Evolutionary conservation across 2,888 invertebrate genomes (phyloP).

Genomic region (Plusia festucae): DNA sequence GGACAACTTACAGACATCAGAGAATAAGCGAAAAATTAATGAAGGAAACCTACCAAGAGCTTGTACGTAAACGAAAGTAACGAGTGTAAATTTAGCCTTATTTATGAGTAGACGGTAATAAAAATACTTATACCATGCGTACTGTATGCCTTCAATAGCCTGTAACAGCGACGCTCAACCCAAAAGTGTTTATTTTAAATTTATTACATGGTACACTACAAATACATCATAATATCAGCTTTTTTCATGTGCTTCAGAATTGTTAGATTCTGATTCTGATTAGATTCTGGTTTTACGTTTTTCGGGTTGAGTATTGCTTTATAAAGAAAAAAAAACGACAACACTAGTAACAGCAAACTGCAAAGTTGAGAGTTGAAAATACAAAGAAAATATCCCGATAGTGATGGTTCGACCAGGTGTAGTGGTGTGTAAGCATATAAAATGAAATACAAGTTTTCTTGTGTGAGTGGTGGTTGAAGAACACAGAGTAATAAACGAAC

Average conservation of each 20-base stretch:
- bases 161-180: slow-evolving; percentile 21
- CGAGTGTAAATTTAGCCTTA: slow-evolving; percentile 14
- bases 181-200: background rate
- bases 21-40: background rate
- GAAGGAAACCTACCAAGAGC: slow-evolving; percentile 15
- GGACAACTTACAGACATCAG: slow-evolving; percentile 1
- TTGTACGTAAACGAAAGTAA: slow-evolving; percentile 17
- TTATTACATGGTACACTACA: no score
- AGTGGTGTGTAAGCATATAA: slow-evolving; percentile 58
- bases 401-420: slow-evolving; percentile 51
- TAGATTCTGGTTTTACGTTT: no score
- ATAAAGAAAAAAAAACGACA: slow-evolving; percentile 15
- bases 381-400: slow-evolving; percentile 36
- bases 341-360: slow-evolving; percentile 38
- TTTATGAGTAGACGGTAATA: slow-evolving; percentile 10
- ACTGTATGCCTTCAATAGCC: slow-evolving; percentile 5
- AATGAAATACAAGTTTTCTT: slow-evolving; percentile 49
- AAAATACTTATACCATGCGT: slow-evolving; percentile 11
- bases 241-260: no score
- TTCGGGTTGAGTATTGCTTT: slow-evolving; percentile 13
- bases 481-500: slow-evolving; percentile 15
- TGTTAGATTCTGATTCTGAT: no score
- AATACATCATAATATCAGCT: no score
- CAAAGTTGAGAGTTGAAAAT: slow-evolving; percentile 30
- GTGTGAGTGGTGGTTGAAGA: slow-evolving; percentile 46